Conservation (phyloP, 1,140 invertebrate species). For the Cyclargus thomasi region DNA sequence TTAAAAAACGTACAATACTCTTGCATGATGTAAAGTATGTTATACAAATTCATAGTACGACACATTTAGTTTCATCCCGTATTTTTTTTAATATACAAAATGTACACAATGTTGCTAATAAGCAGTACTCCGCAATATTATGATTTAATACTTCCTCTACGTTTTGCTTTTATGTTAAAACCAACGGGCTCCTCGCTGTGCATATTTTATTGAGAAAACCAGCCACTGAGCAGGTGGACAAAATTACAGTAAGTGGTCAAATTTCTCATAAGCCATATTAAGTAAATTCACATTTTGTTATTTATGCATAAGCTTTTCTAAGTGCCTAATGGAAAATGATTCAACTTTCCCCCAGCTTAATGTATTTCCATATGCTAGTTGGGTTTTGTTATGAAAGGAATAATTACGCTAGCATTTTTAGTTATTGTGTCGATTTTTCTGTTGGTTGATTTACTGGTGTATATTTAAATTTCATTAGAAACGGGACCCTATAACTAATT, state of each 20-base stretch:
- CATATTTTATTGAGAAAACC: constrained; percentile 12
- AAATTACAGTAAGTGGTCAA: constrained; percentile 12
- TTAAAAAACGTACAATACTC: too few relatives aligned
- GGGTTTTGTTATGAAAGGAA: background rate
- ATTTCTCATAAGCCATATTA: background rate
- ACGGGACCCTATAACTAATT: too few relatives aligned
- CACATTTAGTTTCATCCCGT: too few relatives aligned
- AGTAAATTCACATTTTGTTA: constrained; percentile 10
- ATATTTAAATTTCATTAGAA: too few relatives aligned
- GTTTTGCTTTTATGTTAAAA: constrained; percentile 3
- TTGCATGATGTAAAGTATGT: too few relatives aligned
- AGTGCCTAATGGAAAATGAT: background rate
- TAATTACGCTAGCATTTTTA: background rate
- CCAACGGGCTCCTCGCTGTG: background rate
- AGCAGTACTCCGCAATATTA: background rate
- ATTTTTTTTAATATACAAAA: too few relatives aligned
- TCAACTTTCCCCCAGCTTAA: background rate
- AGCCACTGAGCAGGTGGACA: constrained; percentile 4
- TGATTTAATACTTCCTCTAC: background rate
- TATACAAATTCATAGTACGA: too few relatives aligned
- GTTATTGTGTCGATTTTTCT: too few relatives aligned
- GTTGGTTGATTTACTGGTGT: too few relatives aligned
- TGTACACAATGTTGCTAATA: background rate
- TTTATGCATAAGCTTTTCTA: background rate
- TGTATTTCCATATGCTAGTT: background rate